Conservation (phyloP, 2,888 invertebrate genomes). For the Pristionchus exspectatus region DNA sequence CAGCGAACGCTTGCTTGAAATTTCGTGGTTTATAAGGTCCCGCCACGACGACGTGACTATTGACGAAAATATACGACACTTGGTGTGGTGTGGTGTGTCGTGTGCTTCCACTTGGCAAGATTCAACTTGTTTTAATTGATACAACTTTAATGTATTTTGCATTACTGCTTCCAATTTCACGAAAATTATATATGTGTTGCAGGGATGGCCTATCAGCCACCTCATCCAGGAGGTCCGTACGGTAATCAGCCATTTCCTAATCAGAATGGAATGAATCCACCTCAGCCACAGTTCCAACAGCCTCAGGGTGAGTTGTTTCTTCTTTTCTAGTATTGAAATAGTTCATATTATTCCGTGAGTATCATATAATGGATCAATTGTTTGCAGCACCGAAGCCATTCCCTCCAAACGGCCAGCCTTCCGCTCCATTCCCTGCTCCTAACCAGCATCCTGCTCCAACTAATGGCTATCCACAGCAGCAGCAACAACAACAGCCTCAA, state of each 20-base stretch:
- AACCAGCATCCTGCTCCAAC: constrained; percentile 34
- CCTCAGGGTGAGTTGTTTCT: constrained; percentile 34
- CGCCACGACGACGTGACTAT: background rate
- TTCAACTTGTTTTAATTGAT: constrained; percentile 9
- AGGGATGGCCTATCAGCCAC: constrained; percentile 55
- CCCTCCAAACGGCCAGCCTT: background rate
- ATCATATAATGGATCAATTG: background rate
- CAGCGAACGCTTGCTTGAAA: background rate
- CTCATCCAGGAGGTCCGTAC: constrained; percentile 38
- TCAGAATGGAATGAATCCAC: constrained; percentile 50
- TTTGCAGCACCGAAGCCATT: constrained; percentile 51
- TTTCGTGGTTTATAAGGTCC: background rate
- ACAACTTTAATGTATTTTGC: background rate
- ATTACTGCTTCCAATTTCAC: background rate
- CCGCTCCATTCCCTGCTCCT: background rate
- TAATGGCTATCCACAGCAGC: constrained; percentile 28
- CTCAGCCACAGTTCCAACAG: constrained; percentile 41
- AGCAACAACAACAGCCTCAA: constrained; percentile 33
- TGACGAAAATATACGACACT: no score
- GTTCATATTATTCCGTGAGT: background rate
- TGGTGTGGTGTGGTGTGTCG: no score
- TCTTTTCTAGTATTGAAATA: background rate
- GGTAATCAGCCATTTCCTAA: constrained; percentile 26
- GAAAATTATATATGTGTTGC: background rate
- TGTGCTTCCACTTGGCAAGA: background rate